Evolutionary conservation across 53 echinoderm and acorn worm genomes (phyloP).

Genomic region (Crossaster papposus): DNA sequence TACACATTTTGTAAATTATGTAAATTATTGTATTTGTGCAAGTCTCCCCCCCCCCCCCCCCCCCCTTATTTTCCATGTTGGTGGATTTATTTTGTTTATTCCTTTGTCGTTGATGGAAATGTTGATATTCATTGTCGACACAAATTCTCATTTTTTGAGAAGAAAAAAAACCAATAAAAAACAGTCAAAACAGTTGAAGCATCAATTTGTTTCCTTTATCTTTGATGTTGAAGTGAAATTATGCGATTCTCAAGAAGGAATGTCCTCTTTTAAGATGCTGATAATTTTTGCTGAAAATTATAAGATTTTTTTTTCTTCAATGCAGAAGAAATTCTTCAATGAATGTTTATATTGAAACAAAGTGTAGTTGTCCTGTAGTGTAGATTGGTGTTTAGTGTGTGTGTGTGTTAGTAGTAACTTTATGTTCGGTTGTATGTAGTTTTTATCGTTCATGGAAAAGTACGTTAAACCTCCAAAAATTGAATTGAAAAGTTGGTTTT

Average conservation of each 20-base stretch:
- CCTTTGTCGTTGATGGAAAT: constrained; percentile 20
- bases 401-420: background rate
- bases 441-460: background rate
- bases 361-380: background rate
- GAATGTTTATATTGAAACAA: background rate
- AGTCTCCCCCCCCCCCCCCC: background rate
- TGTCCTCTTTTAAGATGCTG: background rate
- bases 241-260: background rate
- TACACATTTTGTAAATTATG: constrained; percentile 57
- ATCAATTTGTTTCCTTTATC: background rate
- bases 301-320: background rate
- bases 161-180: background rate
- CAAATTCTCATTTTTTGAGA: background rate
- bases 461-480: background rate
- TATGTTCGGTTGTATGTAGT: background rate
- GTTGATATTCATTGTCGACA: constrained; percentile 19
- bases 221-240: background rate
- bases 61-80: background rate
- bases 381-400: constrained; percentile 5
- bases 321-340: constrained; percentile 10
- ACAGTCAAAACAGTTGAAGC: background rate
- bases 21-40: constrained; percentile 59
- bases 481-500: background rate
- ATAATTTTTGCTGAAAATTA: background rate
- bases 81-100: constrained; percentile 6